phyloP scores from a whole-genome alignment of 2,888 invertebrate species.

The Bugulina stolonifera region DNA sequence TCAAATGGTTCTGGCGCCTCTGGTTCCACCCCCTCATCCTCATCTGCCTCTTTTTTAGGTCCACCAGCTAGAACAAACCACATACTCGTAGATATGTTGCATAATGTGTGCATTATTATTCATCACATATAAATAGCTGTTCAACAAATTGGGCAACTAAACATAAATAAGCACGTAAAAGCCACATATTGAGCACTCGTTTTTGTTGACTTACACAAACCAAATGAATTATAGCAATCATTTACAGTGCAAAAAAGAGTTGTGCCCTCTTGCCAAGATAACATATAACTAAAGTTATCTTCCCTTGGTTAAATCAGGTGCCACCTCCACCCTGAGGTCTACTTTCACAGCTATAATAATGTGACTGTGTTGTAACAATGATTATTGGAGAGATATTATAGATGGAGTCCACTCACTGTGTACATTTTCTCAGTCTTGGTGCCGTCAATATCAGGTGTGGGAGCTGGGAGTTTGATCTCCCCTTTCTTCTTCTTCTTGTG shows the following conservation, averaged over 20 bases:
- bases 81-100: too few species aligned
- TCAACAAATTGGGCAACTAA: too few species aligned
- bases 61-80: slow-evolving; percentile 54
- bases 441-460: slow-evolving; percentile 61
- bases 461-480: too few species aligned
- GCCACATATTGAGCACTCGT: too few species aligned
- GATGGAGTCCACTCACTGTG: slow-evolving; percentile 28
- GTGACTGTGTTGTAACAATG: too few species aligned
- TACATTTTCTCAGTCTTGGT: slow-evolving; percentile 71
- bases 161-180: too few species aligned
- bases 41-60: slow-evolving; percentile 62
- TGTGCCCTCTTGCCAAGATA: background rate
- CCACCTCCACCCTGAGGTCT: background rate
- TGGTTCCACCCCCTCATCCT: slow-evolving; percentile 90
- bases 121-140: too few species aligned
- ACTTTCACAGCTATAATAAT: background rate
- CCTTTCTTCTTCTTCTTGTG: slow-evolving; percentile 42
- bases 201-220: too few species aligned
- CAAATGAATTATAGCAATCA: too few species aligned
- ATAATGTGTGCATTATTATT: too few species aligned
- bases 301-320: background rate
- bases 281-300: background rate
- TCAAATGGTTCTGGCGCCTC: slow-evolving; percentile 97
- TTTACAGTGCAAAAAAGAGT: too few species aligned
- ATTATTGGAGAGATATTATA: too few species aligned